A percentile compares a stretch with the other conserved stretches of the same genome.
These are phyloP conservation scores for Actinia tenebrosa DNA, from an alignment of 64 coral and sea anemone species.

Conservation along the genomic window DNA sequence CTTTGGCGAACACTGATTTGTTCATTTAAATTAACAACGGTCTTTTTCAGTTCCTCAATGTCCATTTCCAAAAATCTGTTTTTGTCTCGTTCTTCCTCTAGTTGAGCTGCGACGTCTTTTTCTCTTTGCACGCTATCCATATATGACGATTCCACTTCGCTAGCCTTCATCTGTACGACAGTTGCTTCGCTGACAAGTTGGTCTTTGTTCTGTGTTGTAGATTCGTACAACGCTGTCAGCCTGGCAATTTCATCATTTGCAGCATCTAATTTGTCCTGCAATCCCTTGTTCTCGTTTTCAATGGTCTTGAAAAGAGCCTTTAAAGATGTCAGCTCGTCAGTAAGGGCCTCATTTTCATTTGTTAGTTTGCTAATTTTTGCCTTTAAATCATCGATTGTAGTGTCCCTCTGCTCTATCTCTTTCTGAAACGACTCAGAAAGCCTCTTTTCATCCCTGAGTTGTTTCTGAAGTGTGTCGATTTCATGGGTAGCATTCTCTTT, in stretches of 20 bases:
- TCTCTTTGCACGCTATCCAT: constrained; percentile 64
- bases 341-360: constrained; percentile 56
- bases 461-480: constrained; percentile 32
- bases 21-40: constrained; percentile 17
- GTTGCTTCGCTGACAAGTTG: constrained; percentile 65
- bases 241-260: constrained; percentile 68
- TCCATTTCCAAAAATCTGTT: constrained; percentile 60
- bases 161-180: constrained; percentile 64
- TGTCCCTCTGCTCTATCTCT: constrained; percentile 67
- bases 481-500: constrained; percentile 60
- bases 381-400: constrained; percentile 39
- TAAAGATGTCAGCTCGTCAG: constrained; percentile 49
- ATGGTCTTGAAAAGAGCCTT: constrained; percentile 47
- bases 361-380: constrained; percentile 47
- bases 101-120: constrained; percentile 43
- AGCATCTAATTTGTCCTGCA: constrained; percentile 46
- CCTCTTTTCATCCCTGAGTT: constrained; percentile 55
- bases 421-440: constrained; percentile 51
- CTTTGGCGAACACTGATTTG: constrained; percentile 49
- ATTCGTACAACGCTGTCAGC: constrained; percentile 46
- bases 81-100: constrained; percentile 71
- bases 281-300: constrained; percentile 60
- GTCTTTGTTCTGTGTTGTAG: constrained; percentile 76
- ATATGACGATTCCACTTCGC: constrained; percentile 80
- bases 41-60: constrained; percentile 46